Base-by-base conservation (phyloP, 2,888 invertebrate genomes). In the Limnephilus auricula region DNA sequence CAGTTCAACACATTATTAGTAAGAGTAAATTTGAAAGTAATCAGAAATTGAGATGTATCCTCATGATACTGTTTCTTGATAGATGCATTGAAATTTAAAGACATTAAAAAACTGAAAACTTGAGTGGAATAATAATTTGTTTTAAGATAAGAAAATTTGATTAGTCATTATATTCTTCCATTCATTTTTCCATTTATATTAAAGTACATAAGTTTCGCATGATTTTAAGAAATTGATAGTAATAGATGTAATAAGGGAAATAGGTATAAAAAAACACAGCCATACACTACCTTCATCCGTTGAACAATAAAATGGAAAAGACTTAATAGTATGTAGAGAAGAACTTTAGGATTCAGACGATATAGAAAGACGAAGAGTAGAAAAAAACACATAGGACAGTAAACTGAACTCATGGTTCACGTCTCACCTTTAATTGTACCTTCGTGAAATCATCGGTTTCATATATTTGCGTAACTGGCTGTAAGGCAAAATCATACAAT, bases 391-490 rank as follows among this genome's bases (percentile, higher is more conserved):
- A 89, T 25, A 37, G 89, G 25, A 65, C 65, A 65, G 65, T 65
- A 65, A 65, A 65, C 65, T n/a, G 65, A 65, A 65, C 65, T 9
- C 45, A 12, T 0, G 31, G 34, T 87, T 85, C 87, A 32, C 79
- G 25, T 91, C 91, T 93, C 92, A 93, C 93, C 93, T 93, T 93
- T n/a, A 93, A 82, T 82, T 90, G 91, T 10, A 93, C 92, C 89
- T 93, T 93, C 83, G 93, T 93, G 90, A 93, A 93, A 93, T 93
- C 93, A 80, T 90, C 87, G 31, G 91, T 79, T 83, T 87, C 34
- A 86, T 92, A 91, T 65, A 91, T 37, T 89, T 93, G 91, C 89
- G 91, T 89, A 78, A 90, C 82, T 31, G 93, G 93, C 93, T 93
- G 93, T 80, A 93, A 93, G 92, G 79, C 78, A 87, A 88, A 88